A percentile compares a stretch with the other conserved stretches of the same genome.
Conservation (phyloP, 1,140 invertebrate genomes). For the Drosophila sproati region DNA sequence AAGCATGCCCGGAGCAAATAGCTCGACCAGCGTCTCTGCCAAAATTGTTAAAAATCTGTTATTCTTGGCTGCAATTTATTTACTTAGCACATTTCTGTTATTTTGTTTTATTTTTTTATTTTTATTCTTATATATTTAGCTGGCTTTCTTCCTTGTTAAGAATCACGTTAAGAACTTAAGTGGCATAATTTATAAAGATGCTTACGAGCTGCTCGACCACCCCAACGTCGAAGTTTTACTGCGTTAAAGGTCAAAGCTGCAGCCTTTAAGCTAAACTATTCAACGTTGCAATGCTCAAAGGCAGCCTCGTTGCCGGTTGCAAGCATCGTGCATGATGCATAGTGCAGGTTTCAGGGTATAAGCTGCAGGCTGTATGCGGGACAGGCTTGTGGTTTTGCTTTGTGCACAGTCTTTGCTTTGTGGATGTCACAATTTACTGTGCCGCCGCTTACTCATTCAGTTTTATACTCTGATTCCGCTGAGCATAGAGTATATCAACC, state of each 20-base stretch:
- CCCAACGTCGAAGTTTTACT: neutral
- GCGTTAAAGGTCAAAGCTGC: conserved; percentile 18
- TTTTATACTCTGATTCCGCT: neutral
- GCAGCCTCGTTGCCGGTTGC: neutral
- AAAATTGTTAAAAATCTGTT: conserved; percentile 47
- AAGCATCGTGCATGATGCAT: neutral
- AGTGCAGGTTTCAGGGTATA: conserved; percentile 16
- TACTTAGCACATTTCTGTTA: conserved; percentile 49
- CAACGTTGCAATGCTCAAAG: conserved; percentile 16
- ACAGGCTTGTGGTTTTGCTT: conserved; percentile 33
- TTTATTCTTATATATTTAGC: neutral
- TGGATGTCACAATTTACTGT: conserved; percentile 21
- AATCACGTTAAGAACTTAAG: conserved; percentile 43
- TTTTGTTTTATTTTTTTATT: conserved; percentile 12
- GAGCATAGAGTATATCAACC: neutral
- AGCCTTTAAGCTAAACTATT: conserved; percentile 8
- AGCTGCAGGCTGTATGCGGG: conserved; percentile 44
- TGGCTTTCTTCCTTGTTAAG: neutral
- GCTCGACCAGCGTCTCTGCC: neutral
- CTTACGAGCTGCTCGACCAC: conserved; percentile 25
- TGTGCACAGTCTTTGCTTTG: conserved; percentile 59
- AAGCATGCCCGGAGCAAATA: conserved; percentile 9
- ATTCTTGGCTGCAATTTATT: conserved; percentile 58
- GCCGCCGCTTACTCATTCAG: conserved; percentile 3
- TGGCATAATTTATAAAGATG: conserved; percentile 69